phyloP scores from a whole-genome alignment of 2,113 vertebrate species.

The Vimba vimba region DNA sequence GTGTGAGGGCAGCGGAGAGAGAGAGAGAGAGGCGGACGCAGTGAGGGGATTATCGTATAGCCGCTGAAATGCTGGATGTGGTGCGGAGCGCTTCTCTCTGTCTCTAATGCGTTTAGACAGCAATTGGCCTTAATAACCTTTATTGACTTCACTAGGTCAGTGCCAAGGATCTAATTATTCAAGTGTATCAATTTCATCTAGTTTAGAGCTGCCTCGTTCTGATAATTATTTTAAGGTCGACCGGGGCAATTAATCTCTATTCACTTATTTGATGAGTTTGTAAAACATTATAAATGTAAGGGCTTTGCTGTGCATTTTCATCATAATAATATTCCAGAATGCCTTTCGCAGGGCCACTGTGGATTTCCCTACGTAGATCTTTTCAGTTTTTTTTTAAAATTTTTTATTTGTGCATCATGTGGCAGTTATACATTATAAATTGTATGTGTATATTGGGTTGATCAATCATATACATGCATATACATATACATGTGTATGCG shows the following conservation, averaged over 20 bases:
- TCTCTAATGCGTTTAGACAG: slow-evolving; percentile 82
- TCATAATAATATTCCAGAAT: slow-evolving; percentile 66
- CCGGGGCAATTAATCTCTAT: slow-evolving; percentile 84
- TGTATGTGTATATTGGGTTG: too few species aligned
- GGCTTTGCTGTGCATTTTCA: slow-evolving; percentile 68
- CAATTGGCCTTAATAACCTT: slow-evolving; percentile 93
- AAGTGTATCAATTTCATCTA: slow-evolving; percentile 91
- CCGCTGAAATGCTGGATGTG: slow-evolving; percentile 81
- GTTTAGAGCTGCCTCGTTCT: slow-evolving; percentile 84
- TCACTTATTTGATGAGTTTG: slow-evolving; percentile 85
- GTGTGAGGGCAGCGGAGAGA: slow-evolving; percentile 70
- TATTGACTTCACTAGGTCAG: slow-evolving; percentile 86
- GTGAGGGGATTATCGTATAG: slow-evolving; percentile 84
- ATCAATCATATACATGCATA: too few species aligned
- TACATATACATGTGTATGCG: too few species aligned
- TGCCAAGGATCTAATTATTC: slow-evolving; percentile 93
- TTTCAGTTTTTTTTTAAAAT: not conserved
- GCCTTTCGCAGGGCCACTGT: slow-evolving; percentile 55
- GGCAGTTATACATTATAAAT: not conserved
- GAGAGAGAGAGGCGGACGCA: slow-evolving; percentile 67
- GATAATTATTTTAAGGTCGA: slow-evolving; percentile 87
- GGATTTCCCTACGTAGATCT: not conserved
- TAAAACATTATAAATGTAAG: slow-evolving; percentile 83
- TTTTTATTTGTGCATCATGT: not conserved
- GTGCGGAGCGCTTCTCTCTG: slow-evolving; percentile 82